Percentiles rank a stretch among this genome's conserved stretches.
phyloP scores from a whole-genome alignment of 2,113 vertebrate species.

The Eulemur rufifrons region DNA sequence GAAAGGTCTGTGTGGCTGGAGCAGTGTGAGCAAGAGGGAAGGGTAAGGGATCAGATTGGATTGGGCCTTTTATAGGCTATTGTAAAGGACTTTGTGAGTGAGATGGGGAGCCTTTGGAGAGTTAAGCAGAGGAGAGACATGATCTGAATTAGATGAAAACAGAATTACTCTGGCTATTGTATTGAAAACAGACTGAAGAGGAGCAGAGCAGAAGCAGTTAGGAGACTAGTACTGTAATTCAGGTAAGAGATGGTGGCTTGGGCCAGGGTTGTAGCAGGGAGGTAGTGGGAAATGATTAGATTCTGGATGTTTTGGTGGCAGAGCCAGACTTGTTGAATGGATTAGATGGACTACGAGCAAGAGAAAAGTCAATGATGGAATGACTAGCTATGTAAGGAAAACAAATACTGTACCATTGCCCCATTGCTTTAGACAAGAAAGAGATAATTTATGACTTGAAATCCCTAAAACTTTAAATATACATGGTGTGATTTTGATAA shows the following conservation, averaged over 20 bases:
- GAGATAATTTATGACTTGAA: not conserved
- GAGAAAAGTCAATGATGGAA: not conserved
- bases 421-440: not conserved
- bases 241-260: not conserved
- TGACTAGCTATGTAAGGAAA: not conserved
- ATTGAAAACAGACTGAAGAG: not conserved
- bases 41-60: fast-evolving
- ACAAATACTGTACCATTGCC: not conserved
- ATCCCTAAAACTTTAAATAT: not conserved
- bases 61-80: not conserved
- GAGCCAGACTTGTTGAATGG: not conserved
- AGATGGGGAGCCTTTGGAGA: not conserved
- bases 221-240: not conserved
- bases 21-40: not conserved
- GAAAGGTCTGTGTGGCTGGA: not conserved
- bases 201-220: not conserved
- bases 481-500: not conserved
- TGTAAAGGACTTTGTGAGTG: not conserved
- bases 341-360: not conserved
- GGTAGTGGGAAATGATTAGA: not conserved
- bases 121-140: not conserved
- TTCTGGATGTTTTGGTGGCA: not conserved
- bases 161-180: not conserved
- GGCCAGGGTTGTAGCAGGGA: not conserved
- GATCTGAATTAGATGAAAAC: not conserved